Evolutionary conservation across 2,797 vertebrate genomes (phyloP), one percentile per base, ranked within the genome.

Genomic region (Sebastolobus alascanus): DNA sequence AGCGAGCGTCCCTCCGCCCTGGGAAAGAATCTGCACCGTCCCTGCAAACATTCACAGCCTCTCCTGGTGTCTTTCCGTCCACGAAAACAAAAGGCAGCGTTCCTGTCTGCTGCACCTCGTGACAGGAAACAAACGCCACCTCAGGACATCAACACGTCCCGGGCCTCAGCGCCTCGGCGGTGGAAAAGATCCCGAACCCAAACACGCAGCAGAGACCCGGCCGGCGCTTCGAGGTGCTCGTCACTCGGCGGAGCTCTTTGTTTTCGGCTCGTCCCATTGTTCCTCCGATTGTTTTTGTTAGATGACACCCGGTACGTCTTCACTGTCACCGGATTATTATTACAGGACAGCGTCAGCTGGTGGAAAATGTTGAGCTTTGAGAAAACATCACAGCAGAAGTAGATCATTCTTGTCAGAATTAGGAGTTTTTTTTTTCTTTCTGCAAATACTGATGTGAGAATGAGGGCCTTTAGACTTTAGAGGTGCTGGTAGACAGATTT

Each of bases 11-110:
- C 83, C 90, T 90, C 91, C 90, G 82, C 93, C 90, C 92, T 90
- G 90, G 93, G 89, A 95, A 95, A 95, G 87, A 95, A 95, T 95
- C 91, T 76, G 75, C 87, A 80, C 77, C 52, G 88, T 93, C 92
- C 84, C 75, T 89, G 83, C 90, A 91, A 94, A 84, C 84, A 90
- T 91, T 85, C 84, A 76, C 79, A 27, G 68, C 56, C 73, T 79
- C 79, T 86, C 73, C 76, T 27, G 68, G 89, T 90, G 89, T 94
- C 93, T 94, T 92, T 93, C 91, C 89, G 80, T 88, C 89, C 89
- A 90, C 81, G 92, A 93, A 93, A 95, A 95, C 87, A 94, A 90
- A 90, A 93, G 90, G 83, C 85, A 88, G 73, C 50, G 94, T 95
- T 94, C 90, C 88, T 59, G 87, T 91, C 85, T 77, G 89, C 91